Evolutionary conservation across 2,113 vertebrate genomes (phyloP).

Genomic region (Motacilla tschutschensis): DNA sequence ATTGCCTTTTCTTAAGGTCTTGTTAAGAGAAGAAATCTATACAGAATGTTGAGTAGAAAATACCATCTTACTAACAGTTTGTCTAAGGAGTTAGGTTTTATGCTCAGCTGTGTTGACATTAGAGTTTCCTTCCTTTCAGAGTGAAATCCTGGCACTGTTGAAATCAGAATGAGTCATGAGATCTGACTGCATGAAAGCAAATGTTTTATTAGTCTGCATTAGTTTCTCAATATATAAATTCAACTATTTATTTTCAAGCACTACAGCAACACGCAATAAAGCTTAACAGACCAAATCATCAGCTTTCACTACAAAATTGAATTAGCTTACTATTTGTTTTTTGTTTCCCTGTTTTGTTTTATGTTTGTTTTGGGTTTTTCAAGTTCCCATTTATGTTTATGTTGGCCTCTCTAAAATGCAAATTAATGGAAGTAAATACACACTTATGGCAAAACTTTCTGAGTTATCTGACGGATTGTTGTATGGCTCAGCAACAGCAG

Average conservation of each 20-base stretch:
- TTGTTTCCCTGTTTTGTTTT: neutral
- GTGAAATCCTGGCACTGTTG: neutral
- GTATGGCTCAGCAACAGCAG: neutral
- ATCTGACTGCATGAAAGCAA: neutral
- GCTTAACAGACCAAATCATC: neutral
- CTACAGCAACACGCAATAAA: neutral
- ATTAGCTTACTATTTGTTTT: neutral
- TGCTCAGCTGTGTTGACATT: neutral
- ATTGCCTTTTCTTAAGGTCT: neutral
- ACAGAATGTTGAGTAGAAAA: neutral
- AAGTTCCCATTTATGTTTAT: neutral
- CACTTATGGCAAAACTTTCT: neutral
- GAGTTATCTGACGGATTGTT: neutral
- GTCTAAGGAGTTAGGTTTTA: neutral
- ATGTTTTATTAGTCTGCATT: neutral
- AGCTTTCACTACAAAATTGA: neutral
- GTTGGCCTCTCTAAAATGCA: neutral
- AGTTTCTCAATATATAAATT: neutral
- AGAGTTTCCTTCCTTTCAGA: neutral
- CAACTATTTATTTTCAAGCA: neutral
- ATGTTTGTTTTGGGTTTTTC: neutral
- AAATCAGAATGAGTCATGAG: neutral
- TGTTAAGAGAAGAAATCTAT: neutral
- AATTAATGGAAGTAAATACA: neutral
- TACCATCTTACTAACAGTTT: accelerated